Evolutionary conservation across 2,888 invertebrate species (phyloP), one percentile per base, ranked within the genome.

Genomic region (Limenitis camilla): DNA sequence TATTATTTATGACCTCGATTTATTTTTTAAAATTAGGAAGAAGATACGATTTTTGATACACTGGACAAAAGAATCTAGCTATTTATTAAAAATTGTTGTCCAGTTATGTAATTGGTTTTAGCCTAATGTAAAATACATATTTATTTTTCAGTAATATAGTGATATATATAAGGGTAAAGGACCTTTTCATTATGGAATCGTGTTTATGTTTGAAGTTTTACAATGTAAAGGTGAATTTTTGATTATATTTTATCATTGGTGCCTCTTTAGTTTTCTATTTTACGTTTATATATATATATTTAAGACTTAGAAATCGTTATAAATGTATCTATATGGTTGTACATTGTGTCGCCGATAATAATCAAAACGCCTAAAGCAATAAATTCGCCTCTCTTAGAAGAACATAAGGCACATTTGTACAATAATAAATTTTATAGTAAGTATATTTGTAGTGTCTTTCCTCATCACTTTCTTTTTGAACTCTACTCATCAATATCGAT

Each of bases 31-130:
- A 60, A 60, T 62, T 64, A 65, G 65, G 53, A 64, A 66, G 63
- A 62, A 53, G 48, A 63, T 61, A 76, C 72, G 71, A 72, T 68
- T 79, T 81, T 81, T 81, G 78, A 80, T 81, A 81, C 79, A 60
- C 72, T 70, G 69, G 69, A 71, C 68, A 67, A 61, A 63, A 59
- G 57, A 68, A 66, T 67, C 62, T 65, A 48, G 47, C 47, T 59
- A 67, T 73, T 72, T 61, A 57, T 63, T 62, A 63, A 61, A 63
- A 60, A 64, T 62, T 61, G 56, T 66, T 67, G 74, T 77, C 72
- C 69, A 69, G 62, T 71, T 68, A 63, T 58, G 59, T 60, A 60
- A 56, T 54, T 58, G 47, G 50, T 60, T 64, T 46, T 59, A 59
- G 56, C 39, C 50, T 61, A 63, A 56, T 43, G 47, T 53, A 52